Base-by-base conservation (phyloP, 2,797 vertebrate genomes). In the Centroberyx gerrardi region DNA sequence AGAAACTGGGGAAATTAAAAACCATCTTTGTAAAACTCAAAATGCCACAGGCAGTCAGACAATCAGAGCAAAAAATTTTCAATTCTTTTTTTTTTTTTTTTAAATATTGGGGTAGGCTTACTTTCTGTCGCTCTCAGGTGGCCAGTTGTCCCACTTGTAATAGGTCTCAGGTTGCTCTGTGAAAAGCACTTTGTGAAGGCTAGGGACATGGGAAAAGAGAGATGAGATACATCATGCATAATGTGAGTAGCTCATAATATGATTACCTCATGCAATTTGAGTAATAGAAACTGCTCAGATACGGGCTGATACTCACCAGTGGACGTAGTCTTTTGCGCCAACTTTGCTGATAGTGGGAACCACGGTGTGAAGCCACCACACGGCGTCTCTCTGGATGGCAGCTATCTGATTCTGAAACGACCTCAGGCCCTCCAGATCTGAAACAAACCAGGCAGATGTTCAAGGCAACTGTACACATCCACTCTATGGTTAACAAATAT, bases 71-170 rank as follows among this genome's bases (percentile, higher is more conserved):
- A 46, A 27, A 52, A 10, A 10, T 0, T 17, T 12, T 49, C 56
- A 12, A 69, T 22, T 22, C 22, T 22, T 22, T 22, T 22, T 22
- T 22, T 22, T 22, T 22, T 22, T 22, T 22, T 33, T 60, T 27
- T 48, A 18, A 70, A 33, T n/a, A 31, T 59, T 0, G 18, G 52
- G 10, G 36, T 27, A 64, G 9, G n/a, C 97, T 96, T 91, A 99
- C 98, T 99, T 99, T 87, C 98, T 96, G 92, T 99, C 98, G 1
- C 98, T 98, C 92, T 99, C 98, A 0, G 98, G 98, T 0, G 98
- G 98, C 98, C 98, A 99, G 94, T 99, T 99, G 92, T 99, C 98
- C 98, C 98, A 99, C 80, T 99, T 99, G 93, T 99, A 99, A 87
- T 99, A 99, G 0, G 98, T 99, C 94, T 99, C 98, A 0, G 98